Evolutionary conservation across 1,140 invertebrate species (phyloP).

Genomic region (Dreissena polymorpha): DNA sequence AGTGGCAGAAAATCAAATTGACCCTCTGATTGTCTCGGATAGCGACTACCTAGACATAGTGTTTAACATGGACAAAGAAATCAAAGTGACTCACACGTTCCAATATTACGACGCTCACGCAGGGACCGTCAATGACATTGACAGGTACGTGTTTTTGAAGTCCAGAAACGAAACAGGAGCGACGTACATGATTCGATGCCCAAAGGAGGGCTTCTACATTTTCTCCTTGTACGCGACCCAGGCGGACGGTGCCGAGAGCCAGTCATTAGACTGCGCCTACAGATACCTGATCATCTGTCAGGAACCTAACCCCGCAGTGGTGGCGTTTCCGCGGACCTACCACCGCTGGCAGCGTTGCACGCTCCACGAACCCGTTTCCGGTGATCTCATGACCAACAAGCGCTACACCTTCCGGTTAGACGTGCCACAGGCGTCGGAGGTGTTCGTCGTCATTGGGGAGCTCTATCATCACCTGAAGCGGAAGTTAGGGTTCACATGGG

Average conservation of each 20-base stretch:
- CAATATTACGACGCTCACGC: slow-evolving; percentile 75
- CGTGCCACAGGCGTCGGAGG: slow-evolving; percentile 74
- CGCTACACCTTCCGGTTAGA: slow-evolving; percentile 74
- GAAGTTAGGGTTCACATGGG: slow-evolving; percentile 74
- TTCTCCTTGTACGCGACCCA: slow-evolving; percentile 76
- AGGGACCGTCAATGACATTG: slow-evolving; percentile 73
- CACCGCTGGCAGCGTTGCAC: slow-evolving; percentile 76
- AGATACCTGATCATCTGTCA: slow-evolving; percentile 76
- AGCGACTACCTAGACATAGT: slow-evolving; percentile 72
- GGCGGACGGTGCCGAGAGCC: slow-evolving; percentile 40
- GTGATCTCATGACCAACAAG: slow-evolving; percentile 73
- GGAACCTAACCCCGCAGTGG: slow-evolving; percentile 69
- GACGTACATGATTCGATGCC: slow-evolving; percentile 75
- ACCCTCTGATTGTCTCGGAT: slow-evolving; percentile 74
- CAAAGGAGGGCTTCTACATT: slow-evolving; percentile 77
- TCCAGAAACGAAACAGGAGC: slow-evolving; percentile 70
- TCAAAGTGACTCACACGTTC: slow-evolving; percentile 75
- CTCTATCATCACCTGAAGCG: slow-evolving; percentile 74
- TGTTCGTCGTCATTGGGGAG: slow-evolving; percentile 74
- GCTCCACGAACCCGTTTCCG: slow-evolving; percentile 76
- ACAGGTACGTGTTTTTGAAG: slow-evolving; percentile 75
- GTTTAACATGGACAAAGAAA: slow-evolving; percentile 71
- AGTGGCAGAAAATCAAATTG: slow-evolving; percentile 66
- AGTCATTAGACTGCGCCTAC: slow-evolving; percentile 75
- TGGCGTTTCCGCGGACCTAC: slow-evolving; percentile 75